These are phyloP conservation scores for Acanthopagrus latus DNA, from an alignment of 2,797 vertebrate genomes.

Conservation along the genomic window DNA sequence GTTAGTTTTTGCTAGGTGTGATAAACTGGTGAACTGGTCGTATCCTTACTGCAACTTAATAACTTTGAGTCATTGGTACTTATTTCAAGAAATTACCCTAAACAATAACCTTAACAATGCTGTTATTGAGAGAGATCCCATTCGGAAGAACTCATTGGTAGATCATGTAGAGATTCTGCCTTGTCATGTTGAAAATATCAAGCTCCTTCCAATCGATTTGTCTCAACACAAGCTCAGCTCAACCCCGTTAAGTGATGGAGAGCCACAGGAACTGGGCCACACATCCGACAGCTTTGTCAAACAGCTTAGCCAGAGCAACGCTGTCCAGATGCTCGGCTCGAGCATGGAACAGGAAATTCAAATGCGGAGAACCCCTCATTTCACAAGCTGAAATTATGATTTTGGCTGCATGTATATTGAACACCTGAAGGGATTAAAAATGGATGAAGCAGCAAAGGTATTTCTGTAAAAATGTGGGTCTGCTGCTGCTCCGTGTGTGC, in stretches of 20 bases:
- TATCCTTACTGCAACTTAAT: not conserved
- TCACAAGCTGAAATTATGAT: slow-evolving; percentile 50
- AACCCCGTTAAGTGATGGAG: slow-evolving; percentile 54
- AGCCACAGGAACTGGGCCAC: slow-evolving; percentile 58
- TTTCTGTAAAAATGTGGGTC: slow-evolving; percentile 34
- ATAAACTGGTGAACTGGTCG: not conserved
- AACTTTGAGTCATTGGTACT: not conserved
- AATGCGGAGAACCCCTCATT: slow-evolving; percentile 55
- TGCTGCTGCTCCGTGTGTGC: slow-evolving; percentile 22
- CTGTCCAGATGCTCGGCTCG: slow-evolving; percentile 78
- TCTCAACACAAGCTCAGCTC: slow-evolving; percentile 45
- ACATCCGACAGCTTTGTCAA: slow-evolving; percentile 78
- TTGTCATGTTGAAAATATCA: slow-evolving; percentile 27
- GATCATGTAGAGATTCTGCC: not conserved
- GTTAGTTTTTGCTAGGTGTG: not conserved
- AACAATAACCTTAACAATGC: not conserved
- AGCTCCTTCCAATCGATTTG: slow-evolving; percentile 21
- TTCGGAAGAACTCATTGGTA: not conserved
- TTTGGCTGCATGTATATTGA: slow-evolving; percentile 42
- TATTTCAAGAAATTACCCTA: not conserved
- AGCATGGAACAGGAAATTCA: slow-evolving; percentile 66
- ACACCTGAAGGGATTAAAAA: slow-evolving; percentile 54
- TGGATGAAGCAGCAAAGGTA: slow-evolving; percentile 18
- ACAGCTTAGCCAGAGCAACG: slow-evolving; percentile 70
- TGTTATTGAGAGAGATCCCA: not conserved